Evolutionary conservation across 2,797 vertebrate genomes (phyloP), one percentile per base, ranked within the genome.

Genomic region (Thripadectes ignobilis): DNA sequence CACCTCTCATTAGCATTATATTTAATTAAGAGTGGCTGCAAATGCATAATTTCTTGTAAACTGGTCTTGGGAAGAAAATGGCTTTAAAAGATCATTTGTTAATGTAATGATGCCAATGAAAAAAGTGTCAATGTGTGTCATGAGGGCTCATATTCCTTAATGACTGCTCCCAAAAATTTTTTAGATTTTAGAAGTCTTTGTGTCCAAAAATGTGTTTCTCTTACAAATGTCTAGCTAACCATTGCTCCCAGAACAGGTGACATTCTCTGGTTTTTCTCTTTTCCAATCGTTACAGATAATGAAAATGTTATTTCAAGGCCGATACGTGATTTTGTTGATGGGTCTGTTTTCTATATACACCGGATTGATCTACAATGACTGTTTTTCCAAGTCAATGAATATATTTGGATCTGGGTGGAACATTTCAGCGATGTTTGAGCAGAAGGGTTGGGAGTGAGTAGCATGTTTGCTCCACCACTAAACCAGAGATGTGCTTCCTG

Each of bases 321-420:
- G 99, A 7, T 99, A 99, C 6, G 98, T 99, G 95, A 99, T 99
- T 62, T 94, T 99, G 84, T 98, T 99, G 97, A 99, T 99, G 99
- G 99, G 99, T 17, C 89, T 99, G 15, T 99, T 99, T 97, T 99
- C 99, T 1, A 77, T 99, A 46, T 99, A 99, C 98, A 99, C 99
- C 1, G 99, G 99, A 43, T 97, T 99, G 92, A 99, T 99, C 97
- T 99, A 99, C 97, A 99, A 99, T 5, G 99, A 99, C 97, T 99
- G 99, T 54, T 99, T 99, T 97, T 99, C 99, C 34, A 99, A 99
- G 97, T 99, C 99, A 0, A 55, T 99, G 75, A 99, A 99, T 95
- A 98, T 99, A 49, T 99, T 99, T 48, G 99, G 98, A 85, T 99
- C 99, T 7, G 95, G 98, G n/a, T 99, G 99, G 99, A 99, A 98